Evolutionary conservation across 2,888 invertebrate genomes (phyloP).

Genomic region (Luffia ferchaultella): DNA sequence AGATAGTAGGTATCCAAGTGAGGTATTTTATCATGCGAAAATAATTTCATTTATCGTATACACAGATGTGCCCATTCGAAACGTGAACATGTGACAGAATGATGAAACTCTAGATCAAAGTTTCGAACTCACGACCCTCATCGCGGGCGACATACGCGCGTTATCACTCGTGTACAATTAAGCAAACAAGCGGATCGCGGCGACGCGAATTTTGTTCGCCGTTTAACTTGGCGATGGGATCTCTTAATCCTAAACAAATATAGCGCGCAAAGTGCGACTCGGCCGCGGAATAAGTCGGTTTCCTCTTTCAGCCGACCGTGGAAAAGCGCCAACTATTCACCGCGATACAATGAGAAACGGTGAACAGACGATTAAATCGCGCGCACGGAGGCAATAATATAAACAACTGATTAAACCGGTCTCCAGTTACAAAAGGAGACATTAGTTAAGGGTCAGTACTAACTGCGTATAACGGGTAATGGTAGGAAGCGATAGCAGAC

Average conservation of each 20-base stretch:
- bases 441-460: constrained; percentile 49
- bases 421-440: constrained; percentile 59
- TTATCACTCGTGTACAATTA: constrained; percentile 57
- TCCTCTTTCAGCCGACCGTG: constrained; percentile 23
- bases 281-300: constrained; percentile 34
- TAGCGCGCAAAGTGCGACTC: constrained; percentile 26
- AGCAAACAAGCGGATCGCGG: constrained; percentile 53
- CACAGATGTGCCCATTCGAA: no score
- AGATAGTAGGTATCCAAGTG: no score
- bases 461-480: constrained; percentile 46
- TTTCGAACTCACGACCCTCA: constrained; percentile 11
- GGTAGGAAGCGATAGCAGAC: constrained; percentile 47
- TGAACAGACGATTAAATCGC: constrained; percentile 57
- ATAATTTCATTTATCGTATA: no score
- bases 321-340: constrained; percentile 31
- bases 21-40: no score
- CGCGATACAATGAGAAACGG: constrained; percentile 53
- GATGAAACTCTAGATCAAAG: constrained; percentile 11
- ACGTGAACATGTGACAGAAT: not conserved
- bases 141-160: constrained; percentile 28
- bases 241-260: constrained; percentile 63
- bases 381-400: constrained; percentile 51
- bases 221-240: constrained; percentile 45
- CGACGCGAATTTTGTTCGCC: constrained; percentile 52
- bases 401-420: constrained; percentile 60